A percentile compares a stretch with the other conserved stretches of the same genome.
Evolutionary conservation across 1,140 invertebrate species (phyloP).

Genomic region (Aphelinus certus): DNA sequence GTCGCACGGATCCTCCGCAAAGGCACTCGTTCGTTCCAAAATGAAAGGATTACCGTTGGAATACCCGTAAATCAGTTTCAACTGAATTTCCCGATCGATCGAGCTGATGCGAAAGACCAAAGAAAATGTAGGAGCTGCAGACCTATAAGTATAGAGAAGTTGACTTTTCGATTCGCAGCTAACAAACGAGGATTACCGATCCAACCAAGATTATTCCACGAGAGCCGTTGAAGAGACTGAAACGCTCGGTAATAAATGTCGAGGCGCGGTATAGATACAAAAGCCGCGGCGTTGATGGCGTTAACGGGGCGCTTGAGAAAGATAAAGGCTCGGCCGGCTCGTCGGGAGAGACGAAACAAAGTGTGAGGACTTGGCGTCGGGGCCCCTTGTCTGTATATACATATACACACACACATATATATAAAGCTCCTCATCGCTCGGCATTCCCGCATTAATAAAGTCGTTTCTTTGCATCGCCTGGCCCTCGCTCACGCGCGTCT

Average conservation of each 20-base stretch:
- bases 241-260: constrained; percentile 55
- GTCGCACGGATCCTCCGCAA: too few relatives aligned
- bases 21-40: too few relatives aligned
- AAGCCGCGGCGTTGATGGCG: constrained; percentile 44
- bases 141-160: too few relatives aligned
- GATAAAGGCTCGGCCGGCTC: neutral
- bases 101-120: too few relatives aligned
- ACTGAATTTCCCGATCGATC: too few relatives aligned
- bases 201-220: neutral
- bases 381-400: constrained; percentile 31
- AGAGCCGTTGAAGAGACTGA: neutral
- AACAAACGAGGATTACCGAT: too few relatives aligned
- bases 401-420: too few relatives aligned
- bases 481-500: neutral
- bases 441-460: constrained; percentile 49
- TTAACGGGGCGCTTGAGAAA: constrained; percentile 41
- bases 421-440: constrained; percentile 42
- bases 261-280: constrained; percentile 25
- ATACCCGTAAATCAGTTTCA: too few relatives aligned
- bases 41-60: too few relatives aligned
- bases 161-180: too few relatives aligned
- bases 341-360: constrained; percentile 41
- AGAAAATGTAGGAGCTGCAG: too few relatives aligned
- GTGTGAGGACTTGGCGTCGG: constrained; percentile 39
- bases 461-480: constrained; percentile 46